Evolutionary conservation across 2,797 vertebrate genomes (phyloP), one percentile per base, ranked within the genome.

Genomic region (Macropodus opercularis): DNA sequence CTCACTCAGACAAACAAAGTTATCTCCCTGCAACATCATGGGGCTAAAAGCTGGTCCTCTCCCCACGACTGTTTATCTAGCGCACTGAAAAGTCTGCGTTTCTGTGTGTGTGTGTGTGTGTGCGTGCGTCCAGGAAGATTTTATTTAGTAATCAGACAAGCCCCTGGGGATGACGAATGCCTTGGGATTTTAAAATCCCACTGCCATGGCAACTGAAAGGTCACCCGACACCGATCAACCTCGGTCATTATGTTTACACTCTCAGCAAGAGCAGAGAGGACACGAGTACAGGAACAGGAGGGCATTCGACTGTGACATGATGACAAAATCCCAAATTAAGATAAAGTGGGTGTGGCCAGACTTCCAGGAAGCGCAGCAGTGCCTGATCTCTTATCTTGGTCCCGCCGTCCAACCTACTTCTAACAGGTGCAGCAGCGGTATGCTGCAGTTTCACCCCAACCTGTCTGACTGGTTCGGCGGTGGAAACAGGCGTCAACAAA

Each of bases 391-490:
- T 26, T n/a, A 23, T 44, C 32, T 32, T 39, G 8, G 40, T 49
- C 42, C 32, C 31, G 2, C 39, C 43, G 15, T 53, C n/a, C 0
- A 6, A 51, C 49, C 50, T 0, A 70, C 67, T 61, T 74, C 65
- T 21, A 69, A 69, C 82, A 85, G 77, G 79, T 87, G 78, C 32
- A 61, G 21, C 5, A 4, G 15, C 73, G 39, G 63, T 74, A 80
- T 83, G 84, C 72, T n/a, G 56, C 54, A 86, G 92, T 93, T 93
- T 94, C 92, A 87, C 44, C 72, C 84, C 11, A 84, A 92, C 92
- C 90, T 68, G 92, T 87, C 79, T 2, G 46, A 92, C 92, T 17
- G 75, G 91, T 79, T 78, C 53, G 17, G 35, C 70, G 4, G 36
- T 57, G 29, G 49, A 15, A 79, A 71, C 55, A 72, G 49, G 44